Percentiles rank a stretch among this genome's conserved stretches.
phyloP scores from a whole-genome alignment of 2,113 vertebrate genomes.

The Nanger granti region DNA sequence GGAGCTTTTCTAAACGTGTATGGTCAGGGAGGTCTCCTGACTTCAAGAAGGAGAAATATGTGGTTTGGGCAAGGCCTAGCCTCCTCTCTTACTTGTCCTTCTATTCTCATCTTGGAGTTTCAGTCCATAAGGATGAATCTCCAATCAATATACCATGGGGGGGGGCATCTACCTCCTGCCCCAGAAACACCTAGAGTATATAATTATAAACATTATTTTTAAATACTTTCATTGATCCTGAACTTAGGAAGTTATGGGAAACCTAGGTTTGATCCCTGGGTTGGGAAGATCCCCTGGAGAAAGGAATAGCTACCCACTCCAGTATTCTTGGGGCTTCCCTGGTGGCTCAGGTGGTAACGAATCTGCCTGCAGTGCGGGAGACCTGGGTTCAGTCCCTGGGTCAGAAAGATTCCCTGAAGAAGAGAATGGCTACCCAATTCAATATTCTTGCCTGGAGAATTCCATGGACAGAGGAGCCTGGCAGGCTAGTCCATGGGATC shows the following conservation, averaged over 20 bases:
- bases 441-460: background rate
- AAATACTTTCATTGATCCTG: slow-evolving; percentile 17
- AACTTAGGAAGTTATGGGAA: background rate
- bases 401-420: background rate
- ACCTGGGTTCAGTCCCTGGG: too few species aligned
- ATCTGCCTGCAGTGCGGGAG: too few species aligned
- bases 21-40: background rate
- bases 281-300: background rate
- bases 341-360: too few species aligned
- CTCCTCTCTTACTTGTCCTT: background rate
- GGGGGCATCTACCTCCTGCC: background rate
- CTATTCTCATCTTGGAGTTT: background rate
- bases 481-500: background rate
- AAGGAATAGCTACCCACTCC: background rate
- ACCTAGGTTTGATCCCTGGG: background rate
- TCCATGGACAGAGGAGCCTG: background rate
- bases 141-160: background rate
- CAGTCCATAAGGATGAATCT: background rate
- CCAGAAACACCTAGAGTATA: background rate
- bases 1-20: background rate
- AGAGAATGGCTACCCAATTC: background rate
- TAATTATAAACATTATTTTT: background rate
- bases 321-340: background rate
- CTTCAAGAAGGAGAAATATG: too few species aligned
- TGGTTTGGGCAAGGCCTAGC: background rate